These are phyloP conservation scores for Acronicta psi DNA, from an alignment of 2,888 invertebrate genomes.

Conservation along the genomic window DNA sequence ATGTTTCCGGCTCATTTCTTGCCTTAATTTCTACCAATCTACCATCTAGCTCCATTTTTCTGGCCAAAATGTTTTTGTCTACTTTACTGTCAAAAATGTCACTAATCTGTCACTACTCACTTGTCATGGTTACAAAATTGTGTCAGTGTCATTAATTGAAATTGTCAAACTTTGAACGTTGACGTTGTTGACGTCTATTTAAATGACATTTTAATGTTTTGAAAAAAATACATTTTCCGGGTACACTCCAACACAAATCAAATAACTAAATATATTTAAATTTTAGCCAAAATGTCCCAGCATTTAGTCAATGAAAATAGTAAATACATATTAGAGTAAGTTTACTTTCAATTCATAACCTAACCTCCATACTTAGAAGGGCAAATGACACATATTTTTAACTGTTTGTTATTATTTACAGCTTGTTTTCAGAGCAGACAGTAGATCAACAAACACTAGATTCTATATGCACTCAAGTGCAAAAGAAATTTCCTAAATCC, in stretches of 20 bases:
- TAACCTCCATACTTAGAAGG: slow-evolving; percentile 51
- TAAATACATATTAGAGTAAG: slow-evolving; percentile 86
- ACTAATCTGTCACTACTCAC: too few species aligned
- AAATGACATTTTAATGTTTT: slow-evolving; percentile 50
- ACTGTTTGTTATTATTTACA: slow-evolving; percentile 72
- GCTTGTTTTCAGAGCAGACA: slow-evolving; percentile 92
- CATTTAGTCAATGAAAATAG: slow-evolving; percentile 84
- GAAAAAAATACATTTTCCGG: slow-evolving; percentile 25
- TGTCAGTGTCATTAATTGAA: too few species aligned
- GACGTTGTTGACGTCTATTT: slow-evolving; percentile 31
- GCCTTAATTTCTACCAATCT: too few species aligned
- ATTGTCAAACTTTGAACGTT: too few species aligned
- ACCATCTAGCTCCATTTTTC: too few species aligned
- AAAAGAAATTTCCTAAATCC: slow-evolving; percentile 93
- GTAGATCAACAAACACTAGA: slow-evolving; percentile 93
- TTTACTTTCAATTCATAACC: slow-evolving; percentile 40
- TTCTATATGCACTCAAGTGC: slow-evolving; percentile 92
- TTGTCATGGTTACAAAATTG: too few species aligned
- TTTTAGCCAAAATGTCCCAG: slow-evolving; percentile 73
- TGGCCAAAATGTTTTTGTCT: too few species aligned
- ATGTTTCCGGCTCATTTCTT: too few species aligned
- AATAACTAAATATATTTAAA: slow-evolving; percentile 9
- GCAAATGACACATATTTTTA: slow-evolving; percentile 19
- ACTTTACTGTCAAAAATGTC: too few species aligned
- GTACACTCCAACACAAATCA: slow-evolving; percentile 6